Conservation (phyloP, 2,113 vertebrate genomes). For the Gambusia affinis region DNA sequence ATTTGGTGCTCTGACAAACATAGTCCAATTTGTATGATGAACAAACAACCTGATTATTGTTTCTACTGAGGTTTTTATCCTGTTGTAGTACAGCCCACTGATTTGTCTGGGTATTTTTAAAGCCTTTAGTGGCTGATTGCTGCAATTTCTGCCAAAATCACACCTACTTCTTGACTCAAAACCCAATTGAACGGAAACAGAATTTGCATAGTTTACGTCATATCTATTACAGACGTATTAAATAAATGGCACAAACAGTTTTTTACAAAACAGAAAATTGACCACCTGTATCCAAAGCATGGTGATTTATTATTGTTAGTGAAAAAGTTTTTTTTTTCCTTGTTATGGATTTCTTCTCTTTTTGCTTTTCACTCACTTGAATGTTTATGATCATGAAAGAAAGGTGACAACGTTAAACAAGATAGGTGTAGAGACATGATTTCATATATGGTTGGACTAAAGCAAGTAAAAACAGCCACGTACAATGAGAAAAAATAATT, state of each 20-base stretch:
- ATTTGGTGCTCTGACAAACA: background rate
- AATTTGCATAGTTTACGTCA: background rate
- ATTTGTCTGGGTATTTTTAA: conserved; percentile 8
- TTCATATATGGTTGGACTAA: background rate
- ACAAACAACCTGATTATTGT: conserved; percentile 3
- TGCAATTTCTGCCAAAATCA: background rate
- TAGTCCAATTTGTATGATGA: background rate
- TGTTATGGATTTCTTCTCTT: background rate
- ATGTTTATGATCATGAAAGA: background rate
- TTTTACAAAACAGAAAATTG: background rate
- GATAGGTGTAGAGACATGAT: background rate
- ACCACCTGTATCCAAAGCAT: background rate
- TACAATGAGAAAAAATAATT: background rate
- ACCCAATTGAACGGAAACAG: background rate
- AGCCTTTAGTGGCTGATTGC: conserved; percentile 6
- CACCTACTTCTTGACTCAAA: background rate
- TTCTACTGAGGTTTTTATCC: background rate
- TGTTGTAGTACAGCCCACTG: background rate
- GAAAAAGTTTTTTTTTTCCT: background rate
- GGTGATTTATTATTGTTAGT: background rate
- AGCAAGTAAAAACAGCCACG: background rate
- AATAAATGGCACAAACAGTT: background rate
- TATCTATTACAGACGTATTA: background rate
- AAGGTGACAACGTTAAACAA: background rate
- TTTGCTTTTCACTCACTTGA: background rate